Evolutionary conservation across 2,113 vertebrate genomes (phyloP).

Genomic region (Poicephalus meyeri): DNA sequence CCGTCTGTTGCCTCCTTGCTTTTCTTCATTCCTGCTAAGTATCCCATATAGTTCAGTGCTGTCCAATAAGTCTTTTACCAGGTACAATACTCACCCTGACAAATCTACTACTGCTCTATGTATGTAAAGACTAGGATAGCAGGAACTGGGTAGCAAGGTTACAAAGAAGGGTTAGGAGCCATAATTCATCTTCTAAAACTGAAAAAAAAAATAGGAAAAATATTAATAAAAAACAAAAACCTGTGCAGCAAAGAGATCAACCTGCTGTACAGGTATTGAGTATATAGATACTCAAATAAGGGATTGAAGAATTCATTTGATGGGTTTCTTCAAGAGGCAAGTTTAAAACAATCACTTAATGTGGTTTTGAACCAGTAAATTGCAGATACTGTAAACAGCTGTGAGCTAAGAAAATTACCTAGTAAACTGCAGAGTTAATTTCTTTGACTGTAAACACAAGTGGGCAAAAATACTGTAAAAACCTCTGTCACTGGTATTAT

Average conservation of each 20-base stretch:
- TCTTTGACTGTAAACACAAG: neutral
- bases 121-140: neutral
- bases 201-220: neutral
- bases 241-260: neutral
- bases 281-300: neutral
- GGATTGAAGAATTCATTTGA: neutral
- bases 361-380: neutral
- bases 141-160: neutral
- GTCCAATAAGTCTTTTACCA: neutral
- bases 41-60: neutral
- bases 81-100: neutral
- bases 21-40: neutral
- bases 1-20: neutral
- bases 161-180: neutral
- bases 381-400: neutral
- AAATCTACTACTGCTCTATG: neutral
- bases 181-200: neutral
- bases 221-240: neutral
- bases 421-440: neutral
- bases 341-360: neutral
- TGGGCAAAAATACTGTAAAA: neutral
- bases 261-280: neutral
- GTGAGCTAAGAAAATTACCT: neutral
- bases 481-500: neutral
- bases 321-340: neutral